These are phyloP conservation scores for Cinara cedri DNA, from an alignment of 2,888 invertebrate species.

Conservation along the genomic window DNA sequence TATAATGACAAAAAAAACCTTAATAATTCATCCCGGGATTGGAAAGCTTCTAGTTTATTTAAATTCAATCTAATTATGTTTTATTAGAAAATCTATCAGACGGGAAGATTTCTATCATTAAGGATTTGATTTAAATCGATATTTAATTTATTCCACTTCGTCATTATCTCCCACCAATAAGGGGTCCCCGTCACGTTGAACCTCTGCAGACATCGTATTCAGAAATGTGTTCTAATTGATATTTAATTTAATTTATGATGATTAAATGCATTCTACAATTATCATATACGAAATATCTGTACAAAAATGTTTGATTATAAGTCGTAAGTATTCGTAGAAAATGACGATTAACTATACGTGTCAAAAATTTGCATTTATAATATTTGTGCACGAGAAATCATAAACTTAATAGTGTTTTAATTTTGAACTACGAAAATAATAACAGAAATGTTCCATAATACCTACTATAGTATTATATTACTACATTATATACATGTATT, in stretches of 20 bases:
- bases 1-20: not conserved
- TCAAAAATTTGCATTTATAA: too few species aligned
- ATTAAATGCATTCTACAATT: not conserved
- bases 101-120: not conserved
- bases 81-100: not conserved
- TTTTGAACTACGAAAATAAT: too few species aligned
- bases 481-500: too few species aligned
- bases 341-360: too few species aligned
- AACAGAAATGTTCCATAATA: not conserved
- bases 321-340: too few species aligned
- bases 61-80: not conserved
- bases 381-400: too few species aligned
- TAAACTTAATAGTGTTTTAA: too few species aligned
- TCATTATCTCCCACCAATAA: not conserved
- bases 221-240: conserved; percentile 10
- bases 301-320: too few species aligned
- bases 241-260: conserved; percentile 13
- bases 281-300: not conserved
- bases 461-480: not conserved
- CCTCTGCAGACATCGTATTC: not conserved
- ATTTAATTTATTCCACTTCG: conserved; percentile 5
- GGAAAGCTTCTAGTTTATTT: not conserved
- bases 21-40: not conserved
- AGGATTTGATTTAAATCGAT: not conserved
- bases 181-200: not conserved